Conservation (phyloP, 2,797 vertebrate species). For the Rhinella marina region DNA sequence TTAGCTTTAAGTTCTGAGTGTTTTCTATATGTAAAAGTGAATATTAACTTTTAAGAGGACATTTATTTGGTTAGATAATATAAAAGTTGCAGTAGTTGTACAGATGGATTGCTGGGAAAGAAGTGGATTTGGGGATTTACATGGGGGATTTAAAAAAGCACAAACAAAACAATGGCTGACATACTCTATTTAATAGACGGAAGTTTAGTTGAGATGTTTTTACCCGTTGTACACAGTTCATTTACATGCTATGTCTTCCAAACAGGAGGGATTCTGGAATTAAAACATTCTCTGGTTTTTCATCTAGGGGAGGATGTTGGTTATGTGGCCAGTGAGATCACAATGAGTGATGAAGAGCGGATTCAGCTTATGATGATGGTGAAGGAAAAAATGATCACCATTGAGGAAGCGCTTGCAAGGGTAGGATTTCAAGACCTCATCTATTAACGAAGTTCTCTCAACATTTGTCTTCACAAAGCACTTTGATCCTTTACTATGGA, state of each 20-base stretch:
- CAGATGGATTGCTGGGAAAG: not conserved
- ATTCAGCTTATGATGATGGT: conserved; percentile 99
- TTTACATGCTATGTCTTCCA: not conserved
- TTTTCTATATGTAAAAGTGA: not conserved
- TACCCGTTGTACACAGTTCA: not conserved
- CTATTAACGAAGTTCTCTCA: not conserved
- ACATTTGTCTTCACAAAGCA: not conserved
- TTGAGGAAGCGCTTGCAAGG: conserved; percentile 96
- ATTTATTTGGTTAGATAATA: not conserved
- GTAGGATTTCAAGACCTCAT: conserved; percentile 73
- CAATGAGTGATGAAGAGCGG: conserved; percentile 97
- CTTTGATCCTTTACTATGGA: not conserved
- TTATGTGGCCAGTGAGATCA: conserved; percentile 97
- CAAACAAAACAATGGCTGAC: not conserved
- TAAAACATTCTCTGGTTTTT: conserved; percentile 37
- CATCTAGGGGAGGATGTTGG: conserved; percentile 92
- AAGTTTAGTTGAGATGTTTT: not conserved
- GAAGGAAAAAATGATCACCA: conserved; percentile 99
- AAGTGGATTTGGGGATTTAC: not conserved
- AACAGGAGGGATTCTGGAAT: not conserved
- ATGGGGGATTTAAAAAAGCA: not conserved
- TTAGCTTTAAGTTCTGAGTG: not conserved
- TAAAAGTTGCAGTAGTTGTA: not conserved
- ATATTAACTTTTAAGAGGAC: not conserved
- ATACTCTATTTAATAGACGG: not conserved